A percentile compares a stretch with the other conserved stretches of the same genome.
Conservation (phyloP, 2,888 invertebrate genomes). For the Polydrusus pterygomalis region DNA sequence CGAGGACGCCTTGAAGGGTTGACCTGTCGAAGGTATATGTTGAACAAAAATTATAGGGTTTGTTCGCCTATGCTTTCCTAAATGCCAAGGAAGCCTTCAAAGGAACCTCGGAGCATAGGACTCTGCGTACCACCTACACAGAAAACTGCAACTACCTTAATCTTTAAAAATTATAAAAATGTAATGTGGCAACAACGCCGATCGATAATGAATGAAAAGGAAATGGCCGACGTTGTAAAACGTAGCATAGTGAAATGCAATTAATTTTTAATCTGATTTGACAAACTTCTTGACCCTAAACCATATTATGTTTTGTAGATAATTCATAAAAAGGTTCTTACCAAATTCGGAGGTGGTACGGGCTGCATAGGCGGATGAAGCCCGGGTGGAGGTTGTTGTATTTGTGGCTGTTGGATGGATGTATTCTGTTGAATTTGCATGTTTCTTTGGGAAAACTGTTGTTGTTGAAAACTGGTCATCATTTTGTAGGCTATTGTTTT, state of each 20-base stretch:
- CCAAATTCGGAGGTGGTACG: conserved; percentile 47
- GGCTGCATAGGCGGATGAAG: conserved; percentile 34
- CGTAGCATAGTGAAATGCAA: not conserved
- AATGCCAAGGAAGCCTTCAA: too few species aligned
- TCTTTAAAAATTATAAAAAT: too few species aligned
- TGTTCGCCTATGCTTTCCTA: too few species aligned
- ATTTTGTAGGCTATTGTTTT: conserved; percentile 59
- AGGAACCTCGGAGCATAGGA: too few species aligned
- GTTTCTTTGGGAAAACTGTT: conserved; percentile 56
- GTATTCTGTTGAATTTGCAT: conserved; percentile 29
- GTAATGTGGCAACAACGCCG: not conserved
- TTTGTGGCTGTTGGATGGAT: conserved; percentile 42
- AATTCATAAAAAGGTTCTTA: conserved; percentile 26
- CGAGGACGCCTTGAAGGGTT: too few species aligned
- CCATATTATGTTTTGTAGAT: not conserved
- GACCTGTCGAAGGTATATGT: too few species aligned
- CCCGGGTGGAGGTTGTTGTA: conserved; percentile 29
- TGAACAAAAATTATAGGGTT: too few species aligned
- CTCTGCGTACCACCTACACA: too few species aligned
- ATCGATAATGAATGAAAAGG: not conserved
- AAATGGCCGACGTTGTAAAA: not conserved
- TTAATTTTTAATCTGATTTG: not conserved
- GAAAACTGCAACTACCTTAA: too few species aligned
- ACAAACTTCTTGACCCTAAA: not conserved
- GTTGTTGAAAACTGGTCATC: conserved; percentile 69